Conservation (phyloP, 2,113 vertebrate genomes). For the Casuarius casuarius region DNA sequence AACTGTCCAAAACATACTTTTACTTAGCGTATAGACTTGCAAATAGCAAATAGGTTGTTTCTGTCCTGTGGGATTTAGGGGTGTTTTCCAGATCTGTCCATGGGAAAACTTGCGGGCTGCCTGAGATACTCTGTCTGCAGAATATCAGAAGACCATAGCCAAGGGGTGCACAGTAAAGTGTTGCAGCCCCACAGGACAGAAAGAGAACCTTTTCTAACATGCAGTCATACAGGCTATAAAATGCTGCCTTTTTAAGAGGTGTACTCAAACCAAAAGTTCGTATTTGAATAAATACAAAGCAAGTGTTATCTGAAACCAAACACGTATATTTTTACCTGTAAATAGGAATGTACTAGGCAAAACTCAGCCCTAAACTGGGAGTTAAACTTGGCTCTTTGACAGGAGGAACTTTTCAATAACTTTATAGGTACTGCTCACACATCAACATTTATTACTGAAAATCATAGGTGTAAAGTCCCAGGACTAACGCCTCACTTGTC, state of each 20-base stretch:
- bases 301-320: neutral
- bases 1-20: neutral
- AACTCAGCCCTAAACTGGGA: neutral
- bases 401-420: neutral
- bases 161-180: neutral
- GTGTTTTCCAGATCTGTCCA: neutral
- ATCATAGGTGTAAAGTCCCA: slow-evolving; percentile 59
- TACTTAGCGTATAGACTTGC: neutral
- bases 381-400: neutral
- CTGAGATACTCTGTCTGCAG: neutral
- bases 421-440: neutral
- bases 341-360: neutral
- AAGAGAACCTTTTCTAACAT: neutral
- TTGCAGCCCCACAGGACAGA: neutral
- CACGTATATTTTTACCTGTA: neutral
- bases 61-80: neutral
- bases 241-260: neutral
- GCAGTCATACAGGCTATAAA: neutral
- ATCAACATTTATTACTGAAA: slow-evolving; percentile 29
- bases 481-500: slow-evolving; percentile 32
- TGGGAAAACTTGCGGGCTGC: neutral
- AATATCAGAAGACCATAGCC: neutral
- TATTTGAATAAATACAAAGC: neutral
- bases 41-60: neutral
- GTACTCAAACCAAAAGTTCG: neutral